phyloP scores from a whole-genome alignment of 30 jellyfish, hydroid and myxozoan genomes.

The Aurelia sp. region DNA sequence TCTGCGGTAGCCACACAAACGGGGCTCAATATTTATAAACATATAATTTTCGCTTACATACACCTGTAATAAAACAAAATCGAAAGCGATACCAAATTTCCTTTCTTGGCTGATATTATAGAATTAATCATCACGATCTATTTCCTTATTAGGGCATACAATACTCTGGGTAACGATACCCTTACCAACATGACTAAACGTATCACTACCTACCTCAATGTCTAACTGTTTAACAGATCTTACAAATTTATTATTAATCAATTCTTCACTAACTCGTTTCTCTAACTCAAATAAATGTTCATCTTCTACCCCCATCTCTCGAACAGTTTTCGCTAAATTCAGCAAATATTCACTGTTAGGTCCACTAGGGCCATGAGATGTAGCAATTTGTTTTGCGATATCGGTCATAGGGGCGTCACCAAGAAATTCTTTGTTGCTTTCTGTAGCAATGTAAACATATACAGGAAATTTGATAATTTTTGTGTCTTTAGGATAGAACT shows the following conservation, averaged over 20 bases:
- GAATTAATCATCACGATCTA: constrained; percentile 36
- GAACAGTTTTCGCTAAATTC: constrained; percentile 70
- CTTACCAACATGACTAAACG: background rate
- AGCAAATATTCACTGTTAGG: constrained; percentile 85
- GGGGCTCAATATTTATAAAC: too few relatives aligned
- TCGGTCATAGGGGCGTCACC: constrained; percentile 91
- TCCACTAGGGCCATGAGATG: constrained; percentile 95
- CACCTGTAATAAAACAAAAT: too few relatives aligned
- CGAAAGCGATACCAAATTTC: too few relatives aligned
- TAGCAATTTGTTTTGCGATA: constrained; percentile 84
- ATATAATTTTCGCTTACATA: too few relatives aligned
- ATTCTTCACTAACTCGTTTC: constrained; percentile 45
- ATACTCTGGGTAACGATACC: too few relatives aligned
- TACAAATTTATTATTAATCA: constrained; percentile 7
- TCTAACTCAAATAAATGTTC: constrained; percentile 77
- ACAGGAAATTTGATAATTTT: constrained; percentile 48
- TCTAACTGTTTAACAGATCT: background rate
- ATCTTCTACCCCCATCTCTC: constrained; percentile 71
- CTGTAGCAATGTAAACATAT: constrained; percentile 83
- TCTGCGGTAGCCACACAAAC: too few relatives aligned
- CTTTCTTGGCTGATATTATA: background rate
- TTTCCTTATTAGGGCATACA: constrained; percentile 8
- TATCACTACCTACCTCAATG: background rate
- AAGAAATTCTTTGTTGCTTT: constrained; percentile 69
- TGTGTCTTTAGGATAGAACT: constrained; percentile 67